Base-by-base conservation (phyloP, 2,888 invertebrate species). In the Eumacrocentrus americanus region DNA sequence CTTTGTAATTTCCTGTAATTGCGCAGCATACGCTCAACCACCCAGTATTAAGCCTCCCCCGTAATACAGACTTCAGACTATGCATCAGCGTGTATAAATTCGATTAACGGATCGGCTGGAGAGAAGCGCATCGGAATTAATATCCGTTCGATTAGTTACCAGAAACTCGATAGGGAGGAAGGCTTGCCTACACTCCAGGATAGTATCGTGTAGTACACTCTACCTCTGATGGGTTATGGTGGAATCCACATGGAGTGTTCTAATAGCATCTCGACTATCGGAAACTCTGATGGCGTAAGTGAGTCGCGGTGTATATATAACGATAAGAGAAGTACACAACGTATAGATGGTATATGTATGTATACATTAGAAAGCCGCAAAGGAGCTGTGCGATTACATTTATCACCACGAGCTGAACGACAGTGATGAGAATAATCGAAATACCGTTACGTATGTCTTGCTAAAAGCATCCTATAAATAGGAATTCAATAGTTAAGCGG, bases 71-170 rank as follows among this genome's bases (percentile, higher is more conserved):
- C 5, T 29, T 29, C 5, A 29, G 29, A 9, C 4, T 29, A 9
- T 29, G n/a, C n/a, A n/a, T n/a, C n/a, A 29, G 9, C 29, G 29
- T 29, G 29, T 29, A 20, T 35, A 38, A 51, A 75, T 75, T 72
- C 70, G 69, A 74, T 75, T 70, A 74, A 70, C 70, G 70, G 67
- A 71, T 74, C 70, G 66, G 69, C 68, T 71, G 66, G 69, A 73
- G 71, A 68, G 71, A 67, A 69, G 62, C 65, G 67, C 64, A 64
- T 70, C 69, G 68, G 70, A 73, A 74, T 76, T 73, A 76, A 73
- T 76, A 76, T 76, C 73, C 76, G 73, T 73, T 74, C 67, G 64
- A 74, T 72, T 74, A 70, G 73, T 71, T 72, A 67, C 66, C 61
- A 61, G 68, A 69, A 69, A 72, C 69, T 67, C 72, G 70, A 72